Evolutionary conservation across 1,140 invertebrate genomes (phyloP), one percentile per base, ranked within the genome.

Genomic region (Triops cancriformis): DNA sequence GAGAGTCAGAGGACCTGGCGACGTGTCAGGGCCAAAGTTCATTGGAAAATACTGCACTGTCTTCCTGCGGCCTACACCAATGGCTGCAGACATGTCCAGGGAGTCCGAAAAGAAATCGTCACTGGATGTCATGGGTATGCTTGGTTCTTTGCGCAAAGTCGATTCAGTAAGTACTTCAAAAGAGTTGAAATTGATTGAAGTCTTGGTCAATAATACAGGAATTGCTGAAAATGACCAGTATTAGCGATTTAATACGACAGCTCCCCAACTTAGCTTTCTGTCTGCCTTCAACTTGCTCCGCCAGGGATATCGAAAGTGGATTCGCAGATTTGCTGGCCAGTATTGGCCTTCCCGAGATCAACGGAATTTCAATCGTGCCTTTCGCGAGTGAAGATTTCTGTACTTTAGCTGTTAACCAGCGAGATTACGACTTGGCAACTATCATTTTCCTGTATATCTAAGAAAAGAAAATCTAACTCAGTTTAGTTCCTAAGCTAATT

Each of bases 221-320:
- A 43, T 27, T 42, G 42, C 41, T 41, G 41, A 0, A 43, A 26
- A 43, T 12, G 31, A 9, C 26, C n/a, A 28, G 27, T 18, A 0
- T 10, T 73, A 28, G 28, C 31, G 1, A 18, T 18, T 3, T 26
- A 7, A 41, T 31, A 10, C 51, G 28, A 72, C 14, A 51, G 18
- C 51, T 76, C 18, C 78, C 78, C n/a, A 79, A 73, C 26, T n/a
- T 79, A n/a, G 74, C 43, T 28, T 72, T 79, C 26, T 79, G 78
- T 23, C 31, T 79, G 28, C 78, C 78, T 27, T 79, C 78, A 18
- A 72, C 74, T 28, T 79, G 78, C 72, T 45, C 42, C 26, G 75
- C 51, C 5, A 73, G 5, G 37, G 78, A 79, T 31, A 43, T 79
- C 26, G 51, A 26, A 1, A 41, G 41, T 1, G 78, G 73, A 23